phyloP scores from a whole-genome alignment of 2,797 vertebrate species.

The Valencia hispanica region DNA sequence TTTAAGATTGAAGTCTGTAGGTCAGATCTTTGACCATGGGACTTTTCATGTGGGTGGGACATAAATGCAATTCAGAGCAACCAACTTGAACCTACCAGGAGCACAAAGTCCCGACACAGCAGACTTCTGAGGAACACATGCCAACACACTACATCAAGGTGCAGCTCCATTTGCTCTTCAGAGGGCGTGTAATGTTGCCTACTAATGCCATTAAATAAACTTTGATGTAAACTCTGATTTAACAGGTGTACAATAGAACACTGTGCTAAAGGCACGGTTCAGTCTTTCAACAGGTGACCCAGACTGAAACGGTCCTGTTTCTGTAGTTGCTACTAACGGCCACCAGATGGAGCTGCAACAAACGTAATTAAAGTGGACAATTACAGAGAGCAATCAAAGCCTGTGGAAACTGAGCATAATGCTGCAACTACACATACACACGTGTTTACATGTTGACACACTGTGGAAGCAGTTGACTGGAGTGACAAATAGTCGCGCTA shows the following conservation, averaged over 20 bases:
- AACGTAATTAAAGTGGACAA: constrained; percentile 16
- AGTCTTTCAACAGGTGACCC: constrained; percentile 31
- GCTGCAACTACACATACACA: not conserved
- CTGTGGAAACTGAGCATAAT: not conserved
- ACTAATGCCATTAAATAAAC: no score
- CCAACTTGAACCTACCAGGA: not conserved
- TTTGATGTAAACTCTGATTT: not conserved
- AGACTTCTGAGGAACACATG: not conserved
- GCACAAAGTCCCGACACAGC: not conserved
- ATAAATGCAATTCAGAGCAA: not conserved
- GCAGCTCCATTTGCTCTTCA: not conserved
- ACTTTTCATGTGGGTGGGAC: not conserved
- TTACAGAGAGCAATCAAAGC: not conserved
- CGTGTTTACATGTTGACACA: not conserved
- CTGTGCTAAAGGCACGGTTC: not conserved
- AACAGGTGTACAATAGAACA: not conserved
- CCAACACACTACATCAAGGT: not conserved
- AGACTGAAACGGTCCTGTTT: constrained; percentile 29
- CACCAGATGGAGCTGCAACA: constrained; percentile 62
- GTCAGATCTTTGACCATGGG: no score
- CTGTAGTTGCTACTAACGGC: constrained; percentile 23
- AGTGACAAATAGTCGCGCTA: constrained; percentile 13
- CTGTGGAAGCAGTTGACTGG: not conserved
- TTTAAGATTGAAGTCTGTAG: not conserved
- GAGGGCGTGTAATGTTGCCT: no score